These are phyloP conservation scores for Saccostrea cuccullata DNA, from an alignment of 1,140 invertebrate species.

Conservation along the genomic window DNA sequence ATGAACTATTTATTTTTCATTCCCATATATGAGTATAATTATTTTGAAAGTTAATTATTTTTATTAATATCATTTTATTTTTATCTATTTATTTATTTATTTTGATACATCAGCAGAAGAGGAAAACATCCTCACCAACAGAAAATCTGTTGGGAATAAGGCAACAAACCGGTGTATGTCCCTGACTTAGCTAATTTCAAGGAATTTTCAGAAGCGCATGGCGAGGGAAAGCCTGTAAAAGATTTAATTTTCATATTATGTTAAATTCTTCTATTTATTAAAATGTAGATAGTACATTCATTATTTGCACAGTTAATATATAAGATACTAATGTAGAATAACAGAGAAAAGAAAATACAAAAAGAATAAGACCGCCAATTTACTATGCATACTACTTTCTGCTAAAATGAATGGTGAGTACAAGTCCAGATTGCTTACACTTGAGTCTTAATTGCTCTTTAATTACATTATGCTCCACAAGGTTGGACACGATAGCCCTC, in stretches of 20 bases:
- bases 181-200: neutral
- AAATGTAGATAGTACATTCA: neutral
- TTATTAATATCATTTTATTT: too few relatives aligned
- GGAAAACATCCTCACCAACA: neutral
- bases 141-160: neutral
- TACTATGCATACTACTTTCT: neutral
- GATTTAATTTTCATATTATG: neutral
- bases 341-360: neutral
- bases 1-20: neutral
- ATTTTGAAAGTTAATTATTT: neutral
- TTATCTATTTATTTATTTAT: too few relatives aligned
- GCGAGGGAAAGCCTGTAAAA: neutral
- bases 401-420: too few relatives aligned
- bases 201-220: neutral
- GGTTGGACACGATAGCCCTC: neutral
- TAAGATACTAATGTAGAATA: neutral
- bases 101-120: neutral
- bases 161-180: neutral
- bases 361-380: neutral
- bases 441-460: neutral
- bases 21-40: neutral
- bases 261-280: neutral
- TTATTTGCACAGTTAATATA: neutral
- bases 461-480: neutral
- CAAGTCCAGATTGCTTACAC: neutral